Evolutionary conservation across 2,113 vertebrate genomes (phyloP).

Genomic region (Lampris incognitus): DNA sequence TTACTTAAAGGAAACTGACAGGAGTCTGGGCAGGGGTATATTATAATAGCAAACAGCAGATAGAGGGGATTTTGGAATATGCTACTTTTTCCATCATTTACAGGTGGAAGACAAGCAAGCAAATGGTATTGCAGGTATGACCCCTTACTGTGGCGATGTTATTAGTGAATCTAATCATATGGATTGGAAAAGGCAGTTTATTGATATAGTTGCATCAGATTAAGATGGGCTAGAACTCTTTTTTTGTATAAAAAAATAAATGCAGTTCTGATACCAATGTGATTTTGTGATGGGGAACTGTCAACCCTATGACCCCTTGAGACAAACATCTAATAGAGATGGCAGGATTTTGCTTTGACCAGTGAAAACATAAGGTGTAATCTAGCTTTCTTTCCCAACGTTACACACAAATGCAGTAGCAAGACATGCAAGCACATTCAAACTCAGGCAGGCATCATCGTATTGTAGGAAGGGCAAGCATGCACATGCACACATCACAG

Average conservation of each 20-base stretch:
- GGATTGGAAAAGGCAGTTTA: constrained; percentile 28
- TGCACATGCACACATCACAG: constrained; percentile 78
- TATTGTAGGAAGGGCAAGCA: constrained; percentile 54
- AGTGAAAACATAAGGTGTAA: constrained; percentile 83
- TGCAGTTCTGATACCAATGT: constrained; percentile 17
- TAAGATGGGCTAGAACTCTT: constrained; percentile 7
- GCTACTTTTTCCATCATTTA: constrained; percentile 19
- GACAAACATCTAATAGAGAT: constrained; percentile 78
- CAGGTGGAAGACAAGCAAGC: constrained; percentile 59
- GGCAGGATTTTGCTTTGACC: constrained; percentile 70
- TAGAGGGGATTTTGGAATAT: constrained; percentile 55
- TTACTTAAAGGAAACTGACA: constrained; percentile 73
- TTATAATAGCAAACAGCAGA: constrained; percentile 57
- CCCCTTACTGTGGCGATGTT: constrained; percentile 37
- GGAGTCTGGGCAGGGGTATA: constrained; percentile 61
- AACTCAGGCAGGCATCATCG: constrained; percentile 68
- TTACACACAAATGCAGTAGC: constrained; percentile 79
- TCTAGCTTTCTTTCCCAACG: constrained; percentile 84
- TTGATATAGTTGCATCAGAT: constrained; percentile 20
- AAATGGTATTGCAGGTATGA: constrained; percentile 48
- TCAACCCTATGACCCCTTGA: constrained; percentile 63
- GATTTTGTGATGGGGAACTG: constrained; percentile 22
- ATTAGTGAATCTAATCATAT: constrained; percentile 41
- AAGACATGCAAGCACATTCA: constrained; percentile 83
- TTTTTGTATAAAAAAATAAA: constrained; percentile 34